Evolutionary conservation across 2,797 vertebrate species (phyloP).

Genomic region (Enteromius argenteus): DNA sequence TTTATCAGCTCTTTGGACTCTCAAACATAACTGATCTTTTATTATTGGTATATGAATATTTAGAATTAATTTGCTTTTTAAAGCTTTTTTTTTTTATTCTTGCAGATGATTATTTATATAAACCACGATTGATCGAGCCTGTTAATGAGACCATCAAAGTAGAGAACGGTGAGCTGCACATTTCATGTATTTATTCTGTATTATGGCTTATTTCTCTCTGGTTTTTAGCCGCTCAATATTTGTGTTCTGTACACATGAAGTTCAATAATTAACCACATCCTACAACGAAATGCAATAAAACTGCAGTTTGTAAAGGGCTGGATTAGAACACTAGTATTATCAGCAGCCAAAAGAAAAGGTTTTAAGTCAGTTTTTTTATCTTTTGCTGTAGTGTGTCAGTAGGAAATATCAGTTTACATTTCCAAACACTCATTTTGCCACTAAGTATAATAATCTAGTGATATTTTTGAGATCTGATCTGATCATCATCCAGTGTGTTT

Average conservation of each 20-base stretch:
- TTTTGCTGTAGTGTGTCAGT: too few relatives aligned
- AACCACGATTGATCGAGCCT: constrained; percentile 79
- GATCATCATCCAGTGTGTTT: too few relatives aligned
- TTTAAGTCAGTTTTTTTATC: too few relatives aligned
- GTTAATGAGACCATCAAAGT: constrained; percentile 76
- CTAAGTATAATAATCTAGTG: too few relatives aligned
- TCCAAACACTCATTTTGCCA: too few relatives aligned
- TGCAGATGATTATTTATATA: constrained; percentile 56
- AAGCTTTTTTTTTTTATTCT: constrained; percentile 40
- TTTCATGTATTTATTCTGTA: background rate
- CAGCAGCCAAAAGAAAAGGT: too few relatives aligned
- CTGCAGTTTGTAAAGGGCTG: background rate
- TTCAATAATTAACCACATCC: background rate
- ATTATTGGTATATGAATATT: background rate
- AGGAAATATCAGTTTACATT: too few relatives aligned
- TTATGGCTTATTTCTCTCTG: too few relatives aligned
- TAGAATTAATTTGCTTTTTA: background rate
- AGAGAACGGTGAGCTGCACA: constrained; percentile 75
- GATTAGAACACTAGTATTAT: too few relatives aligned
- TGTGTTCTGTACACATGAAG: background rate
- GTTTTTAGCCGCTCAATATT: background rate
- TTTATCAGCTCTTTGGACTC: background rate
- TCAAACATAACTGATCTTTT: background rate
- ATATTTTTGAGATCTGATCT: too few relatives aligned
- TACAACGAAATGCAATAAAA: background rate